A percentile compares a stretch with the other conserved stretches of the same genome.
Evolutionary conservation across 2,797 vertebrate species (phyloP).

Genomic region (Masticophis lateralis): DNA sequence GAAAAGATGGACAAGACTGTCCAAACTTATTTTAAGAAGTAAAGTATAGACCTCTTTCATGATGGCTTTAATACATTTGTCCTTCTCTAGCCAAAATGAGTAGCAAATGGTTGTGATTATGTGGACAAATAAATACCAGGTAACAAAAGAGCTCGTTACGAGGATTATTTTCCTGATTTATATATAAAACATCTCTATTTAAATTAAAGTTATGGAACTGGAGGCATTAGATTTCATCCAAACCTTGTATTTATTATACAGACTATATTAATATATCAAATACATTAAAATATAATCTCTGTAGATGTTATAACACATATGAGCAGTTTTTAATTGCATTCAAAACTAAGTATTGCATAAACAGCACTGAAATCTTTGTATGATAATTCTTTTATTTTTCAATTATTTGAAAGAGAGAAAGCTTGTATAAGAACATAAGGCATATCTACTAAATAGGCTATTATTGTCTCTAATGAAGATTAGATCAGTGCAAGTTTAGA

Average conservation of each 20-base stretch:
- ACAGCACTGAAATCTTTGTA: neutral
- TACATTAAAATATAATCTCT: neutral
- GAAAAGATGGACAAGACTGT: neutral
- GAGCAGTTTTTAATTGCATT: neutral
- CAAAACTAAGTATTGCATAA: neutral
- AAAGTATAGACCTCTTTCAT: neutral
- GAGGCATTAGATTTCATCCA: neutral
- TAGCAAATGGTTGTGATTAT: neutral
- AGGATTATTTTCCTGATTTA: neutral
- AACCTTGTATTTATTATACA: slow-evolving; percentile 2
- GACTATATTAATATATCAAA: neutral
- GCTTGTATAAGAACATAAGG: neutral
- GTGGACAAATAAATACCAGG: neutral
- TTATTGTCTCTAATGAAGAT: neutral
- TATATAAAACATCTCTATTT: neutral
- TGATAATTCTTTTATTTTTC: neutral
- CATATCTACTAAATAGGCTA: neutral
- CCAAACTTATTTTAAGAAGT: neutral
- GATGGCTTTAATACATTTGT: neutral
- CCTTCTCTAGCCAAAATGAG: neutral
- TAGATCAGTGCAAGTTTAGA: neutral
- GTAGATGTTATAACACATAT: neutral
- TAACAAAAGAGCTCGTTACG: neutral
- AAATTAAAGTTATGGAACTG: neutral
- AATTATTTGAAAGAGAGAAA: neutral